Evolutionary conservation across 2,888 invertebrate genomes (phyloP).

Genomic region (Stenchaetothrips biformis): DNA sequence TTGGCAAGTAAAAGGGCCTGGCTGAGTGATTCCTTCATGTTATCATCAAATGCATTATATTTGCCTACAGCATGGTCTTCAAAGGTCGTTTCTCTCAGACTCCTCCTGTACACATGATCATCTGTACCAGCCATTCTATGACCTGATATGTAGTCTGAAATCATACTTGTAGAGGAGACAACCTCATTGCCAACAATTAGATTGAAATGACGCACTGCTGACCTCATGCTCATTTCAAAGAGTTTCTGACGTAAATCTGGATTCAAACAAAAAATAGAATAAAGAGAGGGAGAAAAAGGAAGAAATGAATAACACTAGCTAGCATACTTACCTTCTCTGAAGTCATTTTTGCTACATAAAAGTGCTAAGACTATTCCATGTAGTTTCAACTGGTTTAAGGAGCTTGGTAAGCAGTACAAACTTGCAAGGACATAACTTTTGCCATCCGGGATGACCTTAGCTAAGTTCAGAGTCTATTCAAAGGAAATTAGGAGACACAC

Average conservation of each 20-base stretch:
- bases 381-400: background rate
- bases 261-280: background rate
- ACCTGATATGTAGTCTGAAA: background rate
- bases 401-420: background rate
- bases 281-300: background rate
- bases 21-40: background rate
- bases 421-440: too few species aligned
- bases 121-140: background rate
- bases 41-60: background rate
- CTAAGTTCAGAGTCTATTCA: too few species aligned
- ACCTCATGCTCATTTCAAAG: background rate
- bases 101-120: background rate
- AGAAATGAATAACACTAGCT: background rate
- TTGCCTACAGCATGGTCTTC: background rate
- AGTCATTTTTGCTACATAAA: too few species aligned
- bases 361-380: too few species aligned
- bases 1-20: background rate
- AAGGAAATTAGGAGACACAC: too few species aligned
- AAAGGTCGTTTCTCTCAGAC: background rate
- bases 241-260: background rate
- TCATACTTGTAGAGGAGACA: background rate
- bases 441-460: too few species aligned
- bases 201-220: background rate
- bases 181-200: background rate
- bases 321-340: background rate